Evolutionary conservation across 2,888 invertebrate genomes (phyloP).

Genomic region (Drosophila maculinotata): DNA sequence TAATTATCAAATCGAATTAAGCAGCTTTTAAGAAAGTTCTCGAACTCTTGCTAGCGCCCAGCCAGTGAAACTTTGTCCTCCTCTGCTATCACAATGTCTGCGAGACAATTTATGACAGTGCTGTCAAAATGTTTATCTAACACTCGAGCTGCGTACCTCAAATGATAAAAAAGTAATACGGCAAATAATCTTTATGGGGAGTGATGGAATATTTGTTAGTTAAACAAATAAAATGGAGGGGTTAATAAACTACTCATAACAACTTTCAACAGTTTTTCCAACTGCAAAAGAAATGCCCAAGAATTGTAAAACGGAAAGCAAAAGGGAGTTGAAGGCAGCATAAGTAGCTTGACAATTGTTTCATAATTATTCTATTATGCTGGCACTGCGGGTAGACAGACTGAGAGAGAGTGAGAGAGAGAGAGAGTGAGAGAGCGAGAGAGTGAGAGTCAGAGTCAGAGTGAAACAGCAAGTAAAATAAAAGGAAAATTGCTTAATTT

Average conservation of each 20-base stretch:
- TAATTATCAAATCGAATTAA: conserved; percentile 14
- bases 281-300: neutral
- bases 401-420: neutral
- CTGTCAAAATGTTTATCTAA: conserved; percentile 78
- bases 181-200: conserved; percentile 66
- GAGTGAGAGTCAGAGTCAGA: conserved; percentile 3
- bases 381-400: conserved; percentile 6
- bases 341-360: conserved; percentile 69
- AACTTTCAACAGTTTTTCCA: conserved; percentile 21
- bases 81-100: conserved; percentile 23
- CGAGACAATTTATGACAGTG: conserved; percentile 61
- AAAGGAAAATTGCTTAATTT: conserved; percentile 79
- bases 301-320: conserved; percentile 6
- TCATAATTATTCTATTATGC: conserved; percentile 72
- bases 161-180: conserved; percentile 60
- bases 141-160: conserved; percentile 62
- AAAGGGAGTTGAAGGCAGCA: conserved; percentile 17
- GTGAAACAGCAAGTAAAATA: conserved; percentile 44
- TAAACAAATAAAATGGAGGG: conserved; percentile 28
- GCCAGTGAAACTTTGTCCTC: conserved; percentile 10
- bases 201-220: conserved; percentile 26
- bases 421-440: too few species aligned
- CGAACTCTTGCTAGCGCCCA: conserved; percentile 6
- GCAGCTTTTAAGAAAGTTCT: conserved; percentile 1
- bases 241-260: conserved; percentile 41